Base-by-base conservation (phyloP, 37 sponge, comb jelly and placozoan species). In the Hexactinellida sp. region DNA sequence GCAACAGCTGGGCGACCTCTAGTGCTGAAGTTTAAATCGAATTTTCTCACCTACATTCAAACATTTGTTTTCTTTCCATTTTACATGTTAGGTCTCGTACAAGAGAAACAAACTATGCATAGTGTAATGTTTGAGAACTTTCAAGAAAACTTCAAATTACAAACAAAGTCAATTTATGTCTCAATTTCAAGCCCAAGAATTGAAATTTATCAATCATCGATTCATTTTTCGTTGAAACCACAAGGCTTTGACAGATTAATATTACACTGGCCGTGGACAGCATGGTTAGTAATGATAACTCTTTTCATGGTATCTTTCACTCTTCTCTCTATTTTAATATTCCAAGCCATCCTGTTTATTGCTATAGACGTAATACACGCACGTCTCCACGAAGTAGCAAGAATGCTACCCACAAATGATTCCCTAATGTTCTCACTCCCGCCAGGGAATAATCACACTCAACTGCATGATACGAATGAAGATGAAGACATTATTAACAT, bases 31-130 rank as follows among this genome's bases (percentile, higher is more conserved):
- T 63, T 63, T n/a, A 63, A 63, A 63, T 63, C 76, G 34, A 63
- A 63, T 23, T 63, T 63, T n/a, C 13, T 63, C 5, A 63, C 76
- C 13, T 63, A 63, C 34, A 63, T 63, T n/a, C 76, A 63, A 63
- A 63, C 76, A 3, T 10, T 63, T 63, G 76, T n/a, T n/a, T 63
- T 63, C 76, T 63, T 63, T 25, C 76, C 76, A 25, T 63, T 63
- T 63, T 63, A 63, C 76, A 21, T 63, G 3, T 63, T 63, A 28
- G 76, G 76, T n/a, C 32, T 63, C 30, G 3, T 63, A 25, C 28
- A 63, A n/a, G 76, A 63, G 34, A 63, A 63, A 28, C 76, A 63
- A 63, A 23, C 25, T 7, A 25, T 63, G 76, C 21, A 63, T 10
- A 63, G 76, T 28, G 3, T 63, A 63, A 63, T 63, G 76, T 63